Evolutionary conservation across 1,140 invertebrate genomes (phyloP).

Genomic region (Drosophila truncata): DNA sequence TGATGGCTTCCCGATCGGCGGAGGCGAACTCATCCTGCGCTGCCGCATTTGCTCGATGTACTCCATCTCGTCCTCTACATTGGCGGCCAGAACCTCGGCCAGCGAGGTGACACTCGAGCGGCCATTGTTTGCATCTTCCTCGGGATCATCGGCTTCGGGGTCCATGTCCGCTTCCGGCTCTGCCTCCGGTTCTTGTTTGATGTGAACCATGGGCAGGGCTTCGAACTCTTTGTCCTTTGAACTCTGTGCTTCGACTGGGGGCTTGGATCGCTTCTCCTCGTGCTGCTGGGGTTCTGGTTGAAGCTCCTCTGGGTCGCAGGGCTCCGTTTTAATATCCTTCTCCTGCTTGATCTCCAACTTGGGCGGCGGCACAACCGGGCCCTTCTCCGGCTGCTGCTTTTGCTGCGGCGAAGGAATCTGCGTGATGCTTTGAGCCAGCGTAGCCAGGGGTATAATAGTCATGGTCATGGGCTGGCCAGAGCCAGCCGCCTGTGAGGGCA

Average conservation of each 20-base stretch:
- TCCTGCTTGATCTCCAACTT: conserved; percentile 77
- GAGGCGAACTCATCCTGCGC: conserved; percentile 27
- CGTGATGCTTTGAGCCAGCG: conserved; percentile 70
- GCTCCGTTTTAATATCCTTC: conserved; percentile 67
- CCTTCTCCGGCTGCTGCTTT: conserved; percentile 14
- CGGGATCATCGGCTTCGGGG: conserved; percentile 34
- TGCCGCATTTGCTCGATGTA: conserved; percentile 72
- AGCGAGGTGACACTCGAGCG: conserved; percentile 71
- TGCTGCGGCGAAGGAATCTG: conserved; percentile 29
- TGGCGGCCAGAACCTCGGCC: conserved; percentile 68
- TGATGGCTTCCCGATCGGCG: conserved; percentile 5
- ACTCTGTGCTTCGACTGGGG: not conserved
- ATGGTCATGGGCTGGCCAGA: conserved; percentile 70
- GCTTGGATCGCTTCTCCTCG: not conserved
- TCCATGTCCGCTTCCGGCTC: conserved; percentile 10
- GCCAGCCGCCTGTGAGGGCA: conserved; percentile 44
- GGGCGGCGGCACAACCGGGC: conserved; percentile 60
- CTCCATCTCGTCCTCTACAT: conserved; percentile 67
- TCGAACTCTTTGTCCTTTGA: conserved; percentile 1
- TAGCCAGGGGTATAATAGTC: conserved; percentile 80
- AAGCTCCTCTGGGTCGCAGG: conserved; percentile 42
- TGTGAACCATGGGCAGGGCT: not conserved
- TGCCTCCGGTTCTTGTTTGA: conserved; percentile 31
- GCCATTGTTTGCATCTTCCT: conserved; percentile 63
- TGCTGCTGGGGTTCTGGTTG: not conserved